Base-by-base conservation (phyloP, 2,888 invertebrate genomes). In the Xanthostigma xanthostigma region DNA sequence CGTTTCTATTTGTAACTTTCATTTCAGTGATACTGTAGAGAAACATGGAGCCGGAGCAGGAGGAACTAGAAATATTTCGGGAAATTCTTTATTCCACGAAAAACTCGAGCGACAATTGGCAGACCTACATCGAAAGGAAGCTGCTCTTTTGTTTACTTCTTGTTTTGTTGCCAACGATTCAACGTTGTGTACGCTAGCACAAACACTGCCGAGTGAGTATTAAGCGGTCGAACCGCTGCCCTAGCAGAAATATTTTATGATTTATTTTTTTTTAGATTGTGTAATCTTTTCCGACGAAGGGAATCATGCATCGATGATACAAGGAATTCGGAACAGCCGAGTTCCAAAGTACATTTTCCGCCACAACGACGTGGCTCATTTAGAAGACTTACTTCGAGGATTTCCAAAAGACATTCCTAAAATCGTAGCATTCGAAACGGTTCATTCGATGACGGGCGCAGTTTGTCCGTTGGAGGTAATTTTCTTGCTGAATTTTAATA, bases 281-380 rank as follows among this genome's bases (percentile, higher is more conserved):
- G 85, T 94, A 54, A 86, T 95, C 43, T 94, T 90, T 66, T 95
- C 95, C 1, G 96, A 97, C 68, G 83, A 89, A 49, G 95, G 94
- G 0, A 97, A 97, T 68, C 96, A 97, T 67, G 96, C 96, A 3
- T 95, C 94, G 0, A 96, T 97, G 95, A 97, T 97, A 56, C 90
- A 93, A 63, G 96, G 96, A 1, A 95, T 97, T 52, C 73, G 88
- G 48, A 94, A 94, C 68, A 93, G 93, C 62, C 78, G 85, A 41
- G 92, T 85, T 2, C 85, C 88, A 0, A 96, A 95, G 65, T 89
- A 92, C 64, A 87, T 97, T 58, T 96, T 93, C 66, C 79, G 86
- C 41, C 96, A 96, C 67, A 96, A 96, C 64, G 93, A 96, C 63
- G 86, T 87, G 0, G 70, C 71, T 43, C 92, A 96, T 68, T 73